Evolutionary conservation across 2,797 vertebrate species (phyloP).

Genomic region (Molossus molossus): DNA sequence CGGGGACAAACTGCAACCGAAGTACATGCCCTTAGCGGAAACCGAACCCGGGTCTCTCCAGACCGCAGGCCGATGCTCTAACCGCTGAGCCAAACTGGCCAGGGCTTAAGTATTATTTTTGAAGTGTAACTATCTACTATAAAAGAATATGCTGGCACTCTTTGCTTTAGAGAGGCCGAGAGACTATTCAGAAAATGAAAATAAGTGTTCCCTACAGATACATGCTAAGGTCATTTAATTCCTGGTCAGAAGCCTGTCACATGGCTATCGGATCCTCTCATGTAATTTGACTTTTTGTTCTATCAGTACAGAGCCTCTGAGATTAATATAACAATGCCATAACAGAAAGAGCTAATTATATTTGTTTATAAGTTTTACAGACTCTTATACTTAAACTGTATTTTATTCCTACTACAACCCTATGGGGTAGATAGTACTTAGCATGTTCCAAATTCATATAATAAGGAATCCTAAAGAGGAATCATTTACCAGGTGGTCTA

Average conservation of each 20-base stretch:
- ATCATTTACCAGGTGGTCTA: neutral
- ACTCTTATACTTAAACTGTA: neutral
- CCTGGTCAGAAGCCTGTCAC: slow-evolving; percentile 77
- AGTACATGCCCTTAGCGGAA: too few species aligned
- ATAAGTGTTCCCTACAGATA: slow-evolving; percentile 79
- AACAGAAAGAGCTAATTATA: neutral
- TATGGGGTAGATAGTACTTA: neutral
- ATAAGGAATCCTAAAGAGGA: neutral
- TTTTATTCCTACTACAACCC: slow-evolving; percentile 34
- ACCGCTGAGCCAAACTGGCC: too few species aligned
- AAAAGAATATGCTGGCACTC: slow-evolving; percentile 77
- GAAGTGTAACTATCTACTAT: slow-evolving; percentile 33
- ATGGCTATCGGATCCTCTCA: slow-evolving; percentile 72
- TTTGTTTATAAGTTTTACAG: neutral
- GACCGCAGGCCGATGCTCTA: too few species aligned
- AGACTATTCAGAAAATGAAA: slow-evolving; percentile 85
- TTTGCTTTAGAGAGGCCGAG: slow-evolving; percentile 73
- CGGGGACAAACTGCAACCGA: too few species aligned
- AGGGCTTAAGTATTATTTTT: slow-evolving; percentile 1
- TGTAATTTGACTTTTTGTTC: slow-evolving; percentile 70
- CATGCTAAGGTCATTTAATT: slow-evolving; percentile 74
- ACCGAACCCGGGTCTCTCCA: too few species aligned
- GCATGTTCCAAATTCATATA: neutral
- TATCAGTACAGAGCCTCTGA: neutral
- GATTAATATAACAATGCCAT: neutral